Percentiles rank a stretch among this genome's conserved stretches.
Conservation (phyloP, 1,140 invertebrate genomes). For the Acromyrmex echinatior region DNA sequence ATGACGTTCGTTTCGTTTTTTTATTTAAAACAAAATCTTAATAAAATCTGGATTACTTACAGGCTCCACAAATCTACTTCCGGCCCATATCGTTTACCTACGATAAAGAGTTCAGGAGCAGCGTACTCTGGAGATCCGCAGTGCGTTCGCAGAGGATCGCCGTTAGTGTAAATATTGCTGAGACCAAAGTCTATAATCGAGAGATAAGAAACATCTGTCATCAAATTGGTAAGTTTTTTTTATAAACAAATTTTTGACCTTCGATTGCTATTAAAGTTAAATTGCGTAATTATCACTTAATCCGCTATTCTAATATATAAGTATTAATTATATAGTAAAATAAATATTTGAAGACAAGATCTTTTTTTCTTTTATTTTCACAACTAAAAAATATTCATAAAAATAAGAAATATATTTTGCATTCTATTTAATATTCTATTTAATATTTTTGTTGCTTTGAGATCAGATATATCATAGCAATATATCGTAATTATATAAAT, state of each 20-base stretch:
- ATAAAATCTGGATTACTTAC: constrained; percentile 83
- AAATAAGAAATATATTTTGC: background rate
- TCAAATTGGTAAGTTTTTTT: background rate
- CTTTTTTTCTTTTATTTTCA: too few relatives aligned
- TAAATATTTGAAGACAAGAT: background rate
- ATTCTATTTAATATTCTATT: background rate
- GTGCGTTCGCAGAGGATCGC: constrained; percentile 89
- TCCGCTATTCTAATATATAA: background rate
- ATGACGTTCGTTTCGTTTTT: background rate
- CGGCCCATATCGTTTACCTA: constrained; percentile 89
- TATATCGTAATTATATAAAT: constrained; percentile 51
- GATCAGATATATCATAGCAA: background rate
- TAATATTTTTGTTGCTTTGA: background rate
- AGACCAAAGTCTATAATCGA: constrained; percentile 90
- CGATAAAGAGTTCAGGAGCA: constrained; percentile 90
- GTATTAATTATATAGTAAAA: background rate
- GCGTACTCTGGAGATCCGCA: constrained; percentile 93
- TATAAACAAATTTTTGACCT: background rate
- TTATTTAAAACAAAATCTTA: constrained; percentile 8
- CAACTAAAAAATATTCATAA: constrained; percentile 1
- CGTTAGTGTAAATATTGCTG: constrained; percentile 89
- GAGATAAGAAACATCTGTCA: constrained; percentile 5
- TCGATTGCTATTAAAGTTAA: constrained; percentile 1
- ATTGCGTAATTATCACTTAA: background rate
- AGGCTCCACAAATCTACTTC: constrained; percentile 93